Base-by-base conservation (phyloP, 2,113 vertebrate species). In the Toxotes jaculatrix region DNA sequence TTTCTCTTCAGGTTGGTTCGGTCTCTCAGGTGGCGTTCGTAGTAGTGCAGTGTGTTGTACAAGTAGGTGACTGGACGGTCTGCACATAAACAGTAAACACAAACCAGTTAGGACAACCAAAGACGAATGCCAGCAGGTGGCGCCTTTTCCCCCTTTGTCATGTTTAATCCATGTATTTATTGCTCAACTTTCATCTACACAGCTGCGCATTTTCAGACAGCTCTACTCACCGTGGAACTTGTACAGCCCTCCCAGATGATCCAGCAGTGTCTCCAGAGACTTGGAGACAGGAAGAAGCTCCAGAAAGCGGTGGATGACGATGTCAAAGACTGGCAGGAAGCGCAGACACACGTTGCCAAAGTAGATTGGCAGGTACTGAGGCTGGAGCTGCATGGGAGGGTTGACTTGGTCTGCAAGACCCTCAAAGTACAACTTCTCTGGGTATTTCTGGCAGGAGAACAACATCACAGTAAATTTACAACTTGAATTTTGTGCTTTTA, bases 11-110 rank as follows among this genome's bases (percentile, higher is more conserved):
- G 96, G 89, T 95, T 96, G 73, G 97, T 95, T 36, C 98, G 96
- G 2, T 99, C 97, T 71, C 98, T 93, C 77, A 99, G 95, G 61
- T 99, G 97, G 14, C 94, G 92, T 88, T 99, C 98, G 0, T 99
- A 99, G 83, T 99, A 99, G 87, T 99, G 98, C 47, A 99, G 96
- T 0, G 98, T 99, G 93, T 99, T 99, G 95, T 99, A 99, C 27
- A 99, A 92, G 82, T 99, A 99, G 27, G 98, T 99, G 88, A 99
- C 98, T 0, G 98, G 98, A 1, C 98, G 98, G 88, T 99, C 98
- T 99, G 84, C 36, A 40, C 42, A 81, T 13, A 89, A 14, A 81
- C 19, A 14, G 1, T 10, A 59, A 65, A 75, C 4, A 65, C 12
- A 38, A 7, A 47, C 45, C 19, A 27, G 19, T 32, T 53, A 23